Evolutionary conservation across 2,888 invertebrate species (phyloP), one percentile per base, ranked within the genome.

Genomic region (Crioceris asparagi): DNA sequence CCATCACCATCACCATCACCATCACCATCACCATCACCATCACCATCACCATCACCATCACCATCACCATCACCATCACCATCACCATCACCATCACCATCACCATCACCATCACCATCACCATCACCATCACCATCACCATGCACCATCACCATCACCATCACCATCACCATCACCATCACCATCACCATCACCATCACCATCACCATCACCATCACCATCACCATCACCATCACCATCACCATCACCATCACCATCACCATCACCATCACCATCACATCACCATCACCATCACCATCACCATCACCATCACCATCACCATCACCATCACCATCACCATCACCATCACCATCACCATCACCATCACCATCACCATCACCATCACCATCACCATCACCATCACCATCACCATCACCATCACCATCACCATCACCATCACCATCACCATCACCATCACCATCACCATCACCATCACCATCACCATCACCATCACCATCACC

Each of bases 391-490:
- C 32, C 35, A 35, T 30, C 15, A 35, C 32, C 31, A 35, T 30
- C 15, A 36, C 17, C 36, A 36, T 36, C 18, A 36, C 17, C 29
- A 36, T 36, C 11, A 36, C 17, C 31, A 36, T 36, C 11, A 36
- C 17, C 31, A 36, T 36, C 11, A 36, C 17, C 29, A 36, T 36
- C 18, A 36, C 17, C 31, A 36, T 36, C 14, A 36, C 17, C 31
- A 36, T 36, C 11, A 36, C 17, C 29, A 36, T 36, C 18, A 36
- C 17, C 31, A 36, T 36, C 14, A 36, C 17, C 36, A 36, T 36
- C 11, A 36, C 17, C 31, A 36, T 36, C 18, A 36, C 17, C 31
- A 36, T 36, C 11, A 36, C 17, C 36, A 36, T 36, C 11, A 36
- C 17, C 31, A 36, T 36, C 18, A 36, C 17, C 31, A 36, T 36